Base-by-base conservation (phyloP, 2,797 vertebrate genomes). In the Lemur catta region DNA sequence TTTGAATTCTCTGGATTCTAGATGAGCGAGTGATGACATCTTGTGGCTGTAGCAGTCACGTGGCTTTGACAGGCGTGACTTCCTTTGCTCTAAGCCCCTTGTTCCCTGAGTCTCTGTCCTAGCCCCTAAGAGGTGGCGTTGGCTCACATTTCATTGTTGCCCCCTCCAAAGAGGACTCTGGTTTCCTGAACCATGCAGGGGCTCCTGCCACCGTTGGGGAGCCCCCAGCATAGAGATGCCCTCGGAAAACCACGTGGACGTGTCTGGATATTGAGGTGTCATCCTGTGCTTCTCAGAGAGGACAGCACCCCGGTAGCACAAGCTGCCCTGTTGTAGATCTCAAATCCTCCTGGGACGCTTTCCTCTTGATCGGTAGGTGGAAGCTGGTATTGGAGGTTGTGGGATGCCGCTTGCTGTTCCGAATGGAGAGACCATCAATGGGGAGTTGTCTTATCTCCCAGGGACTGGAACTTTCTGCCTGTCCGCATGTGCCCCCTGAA, bases 171-270 rank as follows among this genome's bases (percentile, higher is more conserved):
- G 57, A 43, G n/a, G 76, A n/a, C 22, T 35, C 8, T 4, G 11
- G 7, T 63, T n/a, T 43, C 8, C 43, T 46, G 35, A 61, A 5
- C 35, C 8, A 0, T 15, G 28, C 28, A 33, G 46, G 46, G 24
- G 26, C 50, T 46, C 46, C 65, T 61, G 2, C 57, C 26, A 6
- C n/a, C 43, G 0, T 59, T 9, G 15, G 4, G 7, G 84, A 12
- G 3, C 43, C 69, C 18, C 41, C n/a, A 7, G 46, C 67, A 22
- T 43, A 17, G 38, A 20, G 84, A 18, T 26, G 33, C 55, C 8
- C 1, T n/a, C 0, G 0, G 75, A 61, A 43, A 17, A 28, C 11
- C 41, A 1, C 1, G 0, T 18, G 12, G 84, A 20, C 20, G 15
- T 7, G 55, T 22, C 41, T 46, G 67, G 35, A 2, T 38, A 22